A percentile compares a stretch with the other conserved stretches of the same genome.
phyloP scores from a whole-genome alignment of 2,888 invertebrate species.

The Scrobipalpa costella region DNA sequence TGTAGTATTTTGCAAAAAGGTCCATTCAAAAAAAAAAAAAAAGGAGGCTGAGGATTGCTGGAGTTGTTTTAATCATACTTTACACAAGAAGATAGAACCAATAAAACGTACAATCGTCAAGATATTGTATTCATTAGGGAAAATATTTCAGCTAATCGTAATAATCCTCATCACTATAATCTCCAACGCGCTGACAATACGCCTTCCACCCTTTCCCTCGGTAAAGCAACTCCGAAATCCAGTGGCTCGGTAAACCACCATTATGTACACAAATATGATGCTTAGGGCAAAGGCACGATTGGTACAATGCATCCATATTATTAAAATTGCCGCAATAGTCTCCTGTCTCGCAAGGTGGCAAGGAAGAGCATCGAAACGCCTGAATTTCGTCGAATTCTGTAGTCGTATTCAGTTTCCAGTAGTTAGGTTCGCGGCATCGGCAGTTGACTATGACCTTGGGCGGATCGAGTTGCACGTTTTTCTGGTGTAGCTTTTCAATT shows the following conservation, averaged over 20 bases:
- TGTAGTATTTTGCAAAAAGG: no score
- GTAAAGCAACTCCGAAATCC: constrained; percentile 80
- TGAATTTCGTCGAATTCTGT: constrained; percentile 43
- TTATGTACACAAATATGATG: constrained; percentile 81
- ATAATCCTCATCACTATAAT: constrained; percentile 60
- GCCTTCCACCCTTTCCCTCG: constrained; percentile 80
- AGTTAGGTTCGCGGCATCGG: constrained; percentile 72
- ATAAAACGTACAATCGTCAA: not conserved
- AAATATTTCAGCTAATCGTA: constrained; percentile 24
- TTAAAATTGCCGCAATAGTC: constrained; percentile 83
- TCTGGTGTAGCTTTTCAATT: constrained; percentile 64
- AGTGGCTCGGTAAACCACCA: constrained; percentile 63
- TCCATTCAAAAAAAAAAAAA: no score
- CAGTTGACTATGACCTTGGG: constrained; percentile 73
- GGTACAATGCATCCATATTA: constrained; percentile 82
- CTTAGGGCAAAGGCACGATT: constrained; percentile 83
- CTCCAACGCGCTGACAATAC: constrained; percentile 68
- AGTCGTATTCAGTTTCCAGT: constrained; percentile 69
- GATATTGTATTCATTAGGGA: not conserved
- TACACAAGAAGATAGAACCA: not conserved
- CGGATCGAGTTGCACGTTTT: constrained; percentile 61
- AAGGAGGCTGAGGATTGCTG: no score
- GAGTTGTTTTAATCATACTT: no score
- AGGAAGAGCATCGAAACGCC: constrained; percentile 72
- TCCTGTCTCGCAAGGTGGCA: constrained; percentile 73